A percentile compares a stretch with the other conserved stretches of the same genome.
Conservation (phyloP, 2,888 invertebrate species). For the Boloria selene region DNA sequence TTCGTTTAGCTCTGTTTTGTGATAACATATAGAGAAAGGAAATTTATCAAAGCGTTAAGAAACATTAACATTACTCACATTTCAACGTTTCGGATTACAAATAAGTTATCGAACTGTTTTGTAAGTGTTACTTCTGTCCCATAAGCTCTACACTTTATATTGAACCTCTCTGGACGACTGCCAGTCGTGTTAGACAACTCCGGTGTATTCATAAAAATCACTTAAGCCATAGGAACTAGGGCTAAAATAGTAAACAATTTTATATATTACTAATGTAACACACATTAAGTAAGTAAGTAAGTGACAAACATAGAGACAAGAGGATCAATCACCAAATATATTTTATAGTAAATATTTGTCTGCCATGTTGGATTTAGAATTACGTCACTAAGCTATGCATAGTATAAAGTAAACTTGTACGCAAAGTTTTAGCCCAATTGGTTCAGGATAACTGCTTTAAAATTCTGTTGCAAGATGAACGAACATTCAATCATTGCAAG, state of each 20-base stretch:
- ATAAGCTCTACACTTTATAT: slow-evolving; percentile 33
- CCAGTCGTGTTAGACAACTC: slow-evolving; percentile 24
- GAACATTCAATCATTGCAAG: too few species aligned
- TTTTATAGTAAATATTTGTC: too few species aligned
- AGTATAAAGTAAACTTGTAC: too few species aligned
- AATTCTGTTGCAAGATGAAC: too few species aligned
- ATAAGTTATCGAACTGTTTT: slow-evolving; percentile 31
- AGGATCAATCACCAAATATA: background rate
- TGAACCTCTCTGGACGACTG: slow-evolving; percentile 31
- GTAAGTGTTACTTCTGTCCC: slow-evolving; percentile 31
- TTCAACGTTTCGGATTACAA: slow-evolving; percentile 4
- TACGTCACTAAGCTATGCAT: too few species aligned
- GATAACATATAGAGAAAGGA: background rate
- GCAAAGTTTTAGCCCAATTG: too few species aligned
- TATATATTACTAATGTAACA: slow-evolving; percentile 14
- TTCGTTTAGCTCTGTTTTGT: background rate
- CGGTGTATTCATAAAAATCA: slow-evolving; percentile 1
- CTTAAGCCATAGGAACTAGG: slow-evolving; percentile 14
- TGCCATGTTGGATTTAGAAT: too few species aligned
- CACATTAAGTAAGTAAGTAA: background rate
- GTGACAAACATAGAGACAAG: slow-evolving; percentile 9
- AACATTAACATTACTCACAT: background rate
- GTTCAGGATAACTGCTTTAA: too few species aligned
- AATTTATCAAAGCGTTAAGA: background rate
- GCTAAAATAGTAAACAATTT: slow-evolving; percentile 6